Base-by-base conservation (phyloP, 2,888 invertebrate genomes). In the Macrophya alboannulata region DNA sequence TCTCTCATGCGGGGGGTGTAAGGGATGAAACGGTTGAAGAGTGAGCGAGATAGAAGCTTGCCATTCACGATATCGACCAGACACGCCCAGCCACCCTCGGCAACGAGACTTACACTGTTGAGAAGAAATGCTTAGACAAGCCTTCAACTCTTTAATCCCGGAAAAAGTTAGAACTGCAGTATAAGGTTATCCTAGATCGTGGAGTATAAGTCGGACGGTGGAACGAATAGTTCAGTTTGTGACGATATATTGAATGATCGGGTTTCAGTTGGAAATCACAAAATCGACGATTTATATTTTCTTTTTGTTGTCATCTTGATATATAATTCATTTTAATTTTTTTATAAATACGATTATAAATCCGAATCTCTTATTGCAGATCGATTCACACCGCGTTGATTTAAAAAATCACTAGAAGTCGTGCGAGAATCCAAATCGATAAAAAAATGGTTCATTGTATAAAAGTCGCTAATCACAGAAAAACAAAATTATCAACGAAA, bases 1-100 rank as follows among this genome's bases (percentile, higher is more conserved):
- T 68, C 68, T 68, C 37, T 25, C 17, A 12, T 21, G 68, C 25
- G 68, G 68, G 31, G 31, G 68, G 10, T 37, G 68, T 68, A 68
- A 37, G 62, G 59, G 83, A 76, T 79, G 48, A 84, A 85, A 88
- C 77, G 88, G 87, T 87, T 87, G 88, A 86, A 87, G 25, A 55
- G n/a, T 21, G 79, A 59, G 87, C 85, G 86, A 87, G 86, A 86
- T 86, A 86, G 82, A 89, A 90, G 90, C 89, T 91, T 90, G 90
- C 89, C 90, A 90, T 91, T 90, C 89, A 90, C 89, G 91, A 90
- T 92, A 92, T 92, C 92, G 92, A 92, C 90, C 92, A 91, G 90
- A 90, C 92, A 91, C 92, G 90, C 92, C 92, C 91, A 89, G 86
- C 87, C 89, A 85, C 85, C 85, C 88, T 86, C 71, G 17, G 31